Evolutionary conservation across 2,113 vertebrate species (phyloP).

Genomic region (Dipodomys merriami): DNA sequence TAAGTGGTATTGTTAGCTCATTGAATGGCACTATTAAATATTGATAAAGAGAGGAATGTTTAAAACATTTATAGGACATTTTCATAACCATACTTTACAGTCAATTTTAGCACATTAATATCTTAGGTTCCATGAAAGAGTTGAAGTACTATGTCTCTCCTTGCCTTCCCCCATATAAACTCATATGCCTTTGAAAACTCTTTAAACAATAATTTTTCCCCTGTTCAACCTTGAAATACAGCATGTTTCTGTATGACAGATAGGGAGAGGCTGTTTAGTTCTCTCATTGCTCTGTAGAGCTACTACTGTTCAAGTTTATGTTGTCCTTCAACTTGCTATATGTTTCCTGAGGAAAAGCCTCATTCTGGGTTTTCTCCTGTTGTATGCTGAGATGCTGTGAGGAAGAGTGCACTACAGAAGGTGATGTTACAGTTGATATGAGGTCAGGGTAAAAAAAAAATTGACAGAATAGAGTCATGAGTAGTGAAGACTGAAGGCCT

Average conservation of each 20-base stretch:
- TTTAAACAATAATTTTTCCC: constrained; percentile 53
- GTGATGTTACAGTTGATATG: neutral
- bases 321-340: constrained; percentile 12
- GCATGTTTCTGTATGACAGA: neutral
- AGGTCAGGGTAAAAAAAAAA: constrained; percentile 3
- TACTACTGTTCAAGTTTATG: constrained; percentile 16
- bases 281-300: constrained; percentile 44
- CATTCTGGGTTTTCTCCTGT: neutral
- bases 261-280: neutral
- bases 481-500: neutral
- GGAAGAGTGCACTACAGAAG: neutral
- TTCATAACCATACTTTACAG: constrained; percentile 66
- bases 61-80: constrained; percentile 79
- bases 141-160: constrained; percentile 45
- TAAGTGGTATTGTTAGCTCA: constrained; percentile 74
- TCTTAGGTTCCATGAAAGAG: constrained; percentile 72
- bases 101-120: constrained; percentile 77
- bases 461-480: neutral
- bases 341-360: neutral
- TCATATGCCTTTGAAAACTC: constrained; percentile 51
- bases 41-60: constrained; percentile 75
- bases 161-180: constrained; percentile 13
- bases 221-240: neutral
- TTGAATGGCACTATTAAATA: constrained; percentile 72
- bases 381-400: neutral